Base-by-base conservation (phyloP, 1,140 invertebrate species). In the Mylabris phalerata region DNA sequence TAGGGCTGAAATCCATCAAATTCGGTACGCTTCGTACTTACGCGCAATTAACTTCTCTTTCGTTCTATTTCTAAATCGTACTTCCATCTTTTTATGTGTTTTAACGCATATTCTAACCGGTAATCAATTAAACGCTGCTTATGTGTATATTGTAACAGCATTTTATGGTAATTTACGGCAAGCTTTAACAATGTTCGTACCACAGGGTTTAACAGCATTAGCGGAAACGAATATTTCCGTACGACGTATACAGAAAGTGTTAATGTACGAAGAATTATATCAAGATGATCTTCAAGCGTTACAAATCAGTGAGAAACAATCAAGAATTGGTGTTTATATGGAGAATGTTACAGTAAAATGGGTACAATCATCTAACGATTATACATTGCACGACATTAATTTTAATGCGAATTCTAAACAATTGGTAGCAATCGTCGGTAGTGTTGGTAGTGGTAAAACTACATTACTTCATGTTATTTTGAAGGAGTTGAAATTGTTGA, bases 391-490 rank as follows among this genome's bases (percentile, higher is more conserved):
- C n/a, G n/a, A n/a, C n/a, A n/a, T n/a, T n/a, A n/a, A n/a, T n/a
- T n/a, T n/a, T n/a, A n/a, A n/a, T n/a, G n/a, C n/a, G n/a, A n/a
- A n/a, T n/a, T n/a, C n/a, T n/a, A n/a, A n/a, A n/a, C 44, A 55
- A 24, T 26, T 55, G 10, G 13, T 48, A 1, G 45, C 52, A 13
- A 40, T 55, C 5, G 26, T 48, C n/a, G 52, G 52, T n/a, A 3
- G 9, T 26, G 86, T 90, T 9, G 87, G 87, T 46, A 75, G 83
- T 40, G 88, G 88, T 55, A 89, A 89, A 77, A 84, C 85, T 63
- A 93, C 91, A 9, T 73, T 96, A 2, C 75, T 95, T n/a, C 85
- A 94, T 69, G 80, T 84, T 2, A 78, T 96, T 50, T 76, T 96
- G 7, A 77, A 82, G 48, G 93, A 97, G 75, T 69, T 95, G 24